A percentile compares a stretch with the other conserved stretches of the same genome.
phyloP scores from a whole-genome alignment of 2,113 vertebrate species.

The Bos javanicus region DNA sequence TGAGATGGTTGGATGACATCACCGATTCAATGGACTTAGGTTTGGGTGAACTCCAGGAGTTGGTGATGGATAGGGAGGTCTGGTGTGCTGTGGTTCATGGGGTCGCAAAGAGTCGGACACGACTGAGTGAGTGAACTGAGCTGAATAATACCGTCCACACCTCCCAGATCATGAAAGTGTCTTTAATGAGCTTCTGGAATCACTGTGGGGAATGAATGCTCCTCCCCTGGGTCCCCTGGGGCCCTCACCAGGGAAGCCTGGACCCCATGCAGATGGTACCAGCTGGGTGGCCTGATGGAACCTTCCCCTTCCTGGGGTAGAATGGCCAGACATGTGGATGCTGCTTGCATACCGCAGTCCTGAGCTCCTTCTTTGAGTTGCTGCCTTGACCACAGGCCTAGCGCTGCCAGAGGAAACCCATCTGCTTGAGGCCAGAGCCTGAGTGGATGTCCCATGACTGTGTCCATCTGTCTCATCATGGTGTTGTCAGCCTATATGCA shows the following conservation, averaged over 20 bases:
- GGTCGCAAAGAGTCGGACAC: too few relatives aligned
- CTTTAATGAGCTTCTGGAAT: neutral
- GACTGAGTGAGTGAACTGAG: too few relatives aligned
- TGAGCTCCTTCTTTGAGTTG: neutral
- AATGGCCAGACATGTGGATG: neutral
- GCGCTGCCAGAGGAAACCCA: neutral
- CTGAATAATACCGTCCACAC: neutral
- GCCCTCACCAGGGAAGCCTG: neutral
- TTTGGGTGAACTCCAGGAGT: too few relatives aligned
- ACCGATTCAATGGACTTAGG: too few relatives aligned
- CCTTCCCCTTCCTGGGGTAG: neutral
- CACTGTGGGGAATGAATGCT: neutral
- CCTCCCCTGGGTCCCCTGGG: neutral
- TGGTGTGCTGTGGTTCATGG: too few relatives aligned
- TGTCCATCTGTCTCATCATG: conserved; percentile 74
- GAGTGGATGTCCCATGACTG: neutral
- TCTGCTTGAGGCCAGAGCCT: conserved; percentile 51
- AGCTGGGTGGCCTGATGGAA: neutral
- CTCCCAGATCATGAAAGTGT: neutral
- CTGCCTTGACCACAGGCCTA: neutral
- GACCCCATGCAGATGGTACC: neutral
- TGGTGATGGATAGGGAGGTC: too few relatives aligned
- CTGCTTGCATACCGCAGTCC: neutral
- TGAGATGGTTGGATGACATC: too few relatives aligned
- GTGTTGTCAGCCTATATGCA: conserved; percentile 82